A percentile compares a stretch with the other conserved stretches of the same genome.
Evolutionary conservation across 2,113 vertebrate genomes (phyloP).

Genomic region (Scophthalmus maximus): DNA sequence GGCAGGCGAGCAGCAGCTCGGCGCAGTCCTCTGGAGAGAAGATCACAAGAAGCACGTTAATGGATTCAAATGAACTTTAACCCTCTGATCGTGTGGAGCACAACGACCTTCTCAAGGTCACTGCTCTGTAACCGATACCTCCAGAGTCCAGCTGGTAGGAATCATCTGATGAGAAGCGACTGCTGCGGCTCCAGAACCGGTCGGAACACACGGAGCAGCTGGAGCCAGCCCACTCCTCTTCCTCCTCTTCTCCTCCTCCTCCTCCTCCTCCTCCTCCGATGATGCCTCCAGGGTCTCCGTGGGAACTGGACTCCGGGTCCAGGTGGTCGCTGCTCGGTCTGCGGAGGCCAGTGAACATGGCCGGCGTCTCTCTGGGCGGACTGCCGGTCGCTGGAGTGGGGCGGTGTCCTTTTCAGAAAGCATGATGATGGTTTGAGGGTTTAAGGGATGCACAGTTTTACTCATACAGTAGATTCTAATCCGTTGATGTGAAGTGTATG

Average conservation of each 20-base stretch:
- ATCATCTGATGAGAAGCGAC: conserved; percentile 59
- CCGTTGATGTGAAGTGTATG: no score
- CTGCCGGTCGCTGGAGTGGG: not conserved
- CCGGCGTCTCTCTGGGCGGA: conserved; percentile 4
- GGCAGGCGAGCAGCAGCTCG: conserved; percentile 66
- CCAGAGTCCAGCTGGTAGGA: conserved; percentile 54
- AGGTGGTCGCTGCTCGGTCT: conserved; percentile 51
- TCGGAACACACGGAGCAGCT: conserved; percentile 54
- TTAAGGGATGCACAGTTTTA: no score
- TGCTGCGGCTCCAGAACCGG: conserved; percentile 52
- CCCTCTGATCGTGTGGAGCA: not conserved
- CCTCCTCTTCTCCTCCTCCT: conserved; percentile 19
- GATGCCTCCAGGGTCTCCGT: not conserved
- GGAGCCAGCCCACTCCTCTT: conserved; percentile 43
- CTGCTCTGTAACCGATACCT: conserved; percentile 39
- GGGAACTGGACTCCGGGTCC: conserved; percentile 10
- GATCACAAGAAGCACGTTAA: not conserved
- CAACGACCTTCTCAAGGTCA: not conserved
- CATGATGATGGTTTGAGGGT: no score
- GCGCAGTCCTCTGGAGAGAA: conserved; percentile 74
- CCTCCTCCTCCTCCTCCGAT: conserved; percentile 21
- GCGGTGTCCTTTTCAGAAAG: conserved; percentile 14
- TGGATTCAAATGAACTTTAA: not conserved
- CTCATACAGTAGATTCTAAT: no score
- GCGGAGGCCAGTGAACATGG: conserved; percentile 8